Conservation (phyloP, 2,888 invertebrate genomes). For the Orchestes rusci region DNA sequence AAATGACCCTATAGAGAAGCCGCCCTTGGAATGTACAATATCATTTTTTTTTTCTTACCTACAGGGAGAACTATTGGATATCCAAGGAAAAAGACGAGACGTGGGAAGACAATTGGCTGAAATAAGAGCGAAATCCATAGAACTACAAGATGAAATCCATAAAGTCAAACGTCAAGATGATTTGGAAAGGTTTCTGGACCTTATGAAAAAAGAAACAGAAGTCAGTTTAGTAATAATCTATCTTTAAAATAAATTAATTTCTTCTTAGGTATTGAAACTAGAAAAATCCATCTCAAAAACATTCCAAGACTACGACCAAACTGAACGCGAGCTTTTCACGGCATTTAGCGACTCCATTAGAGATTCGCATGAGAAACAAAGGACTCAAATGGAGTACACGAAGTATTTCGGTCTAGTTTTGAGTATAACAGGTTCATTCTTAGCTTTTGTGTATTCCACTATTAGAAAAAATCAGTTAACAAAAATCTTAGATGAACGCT, state of each 20-base stretch:
- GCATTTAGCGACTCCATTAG: constrained; percentile 68
- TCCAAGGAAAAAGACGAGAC: constrained; percentile 59
- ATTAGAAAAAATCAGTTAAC: constrained; percentile 40
- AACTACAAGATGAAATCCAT: constrained; percentile 68
- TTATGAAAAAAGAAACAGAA: constrained; percentile 64
- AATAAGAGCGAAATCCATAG: constrained; percentile 58
- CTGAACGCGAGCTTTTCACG: constrained; percentile 69
- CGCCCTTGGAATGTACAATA: no score
- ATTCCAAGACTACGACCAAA: constrained; percentile 60
- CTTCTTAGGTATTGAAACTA: constrained; percentile 49
- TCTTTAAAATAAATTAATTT: no score
- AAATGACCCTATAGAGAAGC: no score
- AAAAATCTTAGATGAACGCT: constrained; percentile 32
- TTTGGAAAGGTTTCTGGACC: constrained; percentile 59
- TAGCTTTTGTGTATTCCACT: constrained; percentile 38
- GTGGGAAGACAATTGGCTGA: constrained; percentile 53
- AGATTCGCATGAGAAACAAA: constrained; percentile 75
- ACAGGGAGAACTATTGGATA: constrained; percentile 56
- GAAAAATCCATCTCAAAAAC: constrained; percentile 56
- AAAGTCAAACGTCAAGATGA: constrained; percentile 66
- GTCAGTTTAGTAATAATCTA: no score
- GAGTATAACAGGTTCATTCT: constrained; percentile 39
- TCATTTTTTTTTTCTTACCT: no score
- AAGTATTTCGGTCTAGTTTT: constrained; percentile 62
- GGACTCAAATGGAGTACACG: constrained; percentile 72